These are phyloP conservation scores for Phragmatobia fuliginosa DNA, from an alignment of 2,888 invertebrate genomes.

Conservation along the genomic window DNA sequence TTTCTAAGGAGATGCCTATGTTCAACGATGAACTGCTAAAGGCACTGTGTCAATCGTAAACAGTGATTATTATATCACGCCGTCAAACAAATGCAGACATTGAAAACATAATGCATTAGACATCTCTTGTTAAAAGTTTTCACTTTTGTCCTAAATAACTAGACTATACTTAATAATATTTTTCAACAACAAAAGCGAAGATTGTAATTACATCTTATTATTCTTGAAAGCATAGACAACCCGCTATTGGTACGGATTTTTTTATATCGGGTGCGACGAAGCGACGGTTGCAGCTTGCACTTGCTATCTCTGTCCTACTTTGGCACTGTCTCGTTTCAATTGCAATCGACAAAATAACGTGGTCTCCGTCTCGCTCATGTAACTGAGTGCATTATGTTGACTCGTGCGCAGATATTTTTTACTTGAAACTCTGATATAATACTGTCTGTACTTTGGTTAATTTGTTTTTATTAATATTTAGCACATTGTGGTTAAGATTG, in stretches of 20 bases:
- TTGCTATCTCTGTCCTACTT: constrained; percentile 22
- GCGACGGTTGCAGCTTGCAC: constrained; percentile 31
- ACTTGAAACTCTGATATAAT: no score
- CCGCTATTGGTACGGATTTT: no score
- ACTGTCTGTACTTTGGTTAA: background rate
- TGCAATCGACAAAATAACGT: background rate
- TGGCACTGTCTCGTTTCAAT: background rate
- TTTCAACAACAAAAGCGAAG: background rate
- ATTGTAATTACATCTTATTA: background rate
- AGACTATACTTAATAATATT: no score
- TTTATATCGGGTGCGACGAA: constrained; percentile 14
- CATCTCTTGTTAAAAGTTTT: background rate
- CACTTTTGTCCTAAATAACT: background rate
- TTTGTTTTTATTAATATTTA: background rate
- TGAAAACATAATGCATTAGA: no score
- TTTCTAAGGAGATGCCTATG: no score
- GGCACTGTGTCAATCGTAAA: no score
- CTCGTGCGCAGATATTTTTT: constrained; percentile 32
- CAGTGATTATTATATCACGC: no score
- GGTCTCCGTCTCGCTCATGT: constrained; percentile 14
- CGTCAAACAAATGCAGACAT: no score
- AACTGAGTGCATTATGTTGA: constrained; percentile 18
- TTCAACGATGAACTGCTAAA: no score
- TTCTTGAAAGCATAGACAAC: constrained; percentile 15
- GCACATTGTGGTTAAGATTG: no score